phyloP scores from a whole-genome alignment of 1,140 invertebrate genomes.

The Pseudomyrmex gracilis region DNA sequence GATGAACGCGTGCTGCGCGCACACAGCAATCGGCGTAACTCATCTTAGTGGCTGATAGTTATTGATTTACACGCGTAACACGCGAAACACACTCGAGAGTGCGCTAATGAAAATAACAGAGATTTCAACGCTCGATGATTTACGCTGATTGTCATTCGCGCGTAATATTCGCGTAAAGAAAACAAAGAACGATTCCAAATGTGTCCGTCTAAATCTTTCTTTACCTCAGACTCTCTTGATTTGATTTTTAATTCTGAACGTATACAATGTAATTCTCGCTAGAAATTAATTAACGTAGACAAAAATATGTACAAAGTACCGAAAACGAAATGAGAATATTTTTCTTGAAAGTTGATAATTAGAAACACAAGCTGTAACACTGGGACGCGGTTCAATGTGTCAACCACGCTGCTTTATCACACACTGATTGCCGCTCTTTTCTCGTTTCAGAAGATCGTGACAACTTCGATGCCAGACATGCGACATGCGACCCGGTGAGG shows the following conservation, averaged over 20 bases:
- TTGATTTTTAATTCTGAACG: not conserved
- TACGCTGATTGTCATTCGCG: constrained; percentile 45
- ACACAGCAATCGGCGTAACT: constrained; percentile 42
- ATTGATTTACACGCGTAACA: constrained; percentile 59
- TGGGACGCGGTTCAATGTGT: not conserved
- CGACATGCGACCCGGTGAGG: constrained; percentile 76
- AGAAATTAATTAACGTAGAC: not conserved
- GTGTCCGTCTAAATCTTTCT: not conserved
- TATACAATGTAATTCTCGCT: not conserved
- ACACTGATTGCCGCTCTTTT: constrained; percentile 17
- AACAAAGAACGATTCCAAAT: constrained; percentile 6
- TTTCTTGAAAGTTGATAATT: not conserved
- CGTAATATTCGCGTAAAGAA: constrained; percentile 5
- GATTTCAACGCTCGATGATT: constrained; percentile 45
- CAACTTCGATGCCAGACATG: constrained; percentile 75
- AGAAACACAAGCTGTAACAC: not conserved
- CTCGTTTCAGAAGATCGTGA: constrained; percentile 65
- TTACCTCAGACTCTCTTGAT: not conserved
- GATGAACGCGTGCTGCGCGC: not conserved
- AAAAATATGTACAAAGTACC: too few relatives aligned
- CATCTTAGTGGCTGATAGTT: constrained; percentile 44
- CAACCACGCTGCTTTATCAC: constrained; percentile 13
- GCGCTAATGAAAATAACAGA: constrained; percentile 41
- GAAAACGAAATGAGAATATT: not conserved
- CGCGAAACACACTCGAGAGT: not conserved